Conservation (phyloP, 1,140 invertebrate genomes). For the Drosophila novamexicana region DNA sequence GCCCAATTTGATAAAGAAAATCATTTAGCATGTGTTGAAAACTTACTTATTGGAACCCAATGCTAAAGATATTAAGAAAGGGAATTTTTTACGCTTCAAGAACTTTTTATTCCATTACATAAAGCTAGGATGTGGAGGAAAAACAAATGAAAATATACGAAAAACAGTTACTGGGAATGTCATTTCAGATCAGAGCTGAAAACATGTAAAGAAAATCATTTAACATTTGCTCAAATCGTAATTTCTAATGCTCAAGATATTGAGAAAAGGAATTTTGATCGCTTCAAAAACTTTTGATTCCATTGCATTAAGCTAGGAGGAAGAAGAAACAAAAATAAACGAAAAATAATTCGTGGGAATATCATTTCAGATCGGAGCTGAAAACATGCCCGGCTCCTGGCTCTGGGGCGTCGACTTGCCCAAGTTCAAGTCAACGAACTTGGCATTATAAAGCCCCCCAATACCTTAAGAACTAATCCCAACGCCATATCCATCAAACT, state of each 20-base stretch:
- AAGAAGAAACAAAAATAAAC: too few species aligned
- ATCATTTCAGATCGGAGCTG: background rate
- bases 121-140: too few species aligned
- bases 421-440: slow-evolving; percentile 60
- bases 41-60: background rate
- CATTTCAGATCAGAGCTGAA: background rate
- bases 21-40: background rate
- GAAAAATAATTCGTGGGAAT: background rate
- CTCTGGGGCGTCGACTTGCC: background rate
- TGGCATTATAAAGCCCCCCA: slow-evolving; percentile 1
- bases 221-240: too few species aligned
- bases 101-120: too few species aligned
- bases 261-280: background rate
- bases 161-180: background rate
- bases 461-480: background rate
- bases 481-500: slow-evolving; percentile 17
- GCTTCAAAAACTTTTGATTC: too few species aligned
- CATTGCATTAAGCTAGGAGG: too few species aligned
- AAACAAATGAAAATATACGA: too few species aligned
- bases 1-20: slow-evolving; percentile 22
- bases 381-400: too few species aligned
- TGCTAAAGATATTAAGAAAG: background rate
- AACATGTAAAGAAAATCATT: too few species aligned
- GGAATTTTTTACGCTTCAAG: too few species aligned
- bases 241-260: background rate